Evolutionary conservation across 1,140 invertebrate species (phyloP).

Genomic region (Planococcus citri): DNA sequence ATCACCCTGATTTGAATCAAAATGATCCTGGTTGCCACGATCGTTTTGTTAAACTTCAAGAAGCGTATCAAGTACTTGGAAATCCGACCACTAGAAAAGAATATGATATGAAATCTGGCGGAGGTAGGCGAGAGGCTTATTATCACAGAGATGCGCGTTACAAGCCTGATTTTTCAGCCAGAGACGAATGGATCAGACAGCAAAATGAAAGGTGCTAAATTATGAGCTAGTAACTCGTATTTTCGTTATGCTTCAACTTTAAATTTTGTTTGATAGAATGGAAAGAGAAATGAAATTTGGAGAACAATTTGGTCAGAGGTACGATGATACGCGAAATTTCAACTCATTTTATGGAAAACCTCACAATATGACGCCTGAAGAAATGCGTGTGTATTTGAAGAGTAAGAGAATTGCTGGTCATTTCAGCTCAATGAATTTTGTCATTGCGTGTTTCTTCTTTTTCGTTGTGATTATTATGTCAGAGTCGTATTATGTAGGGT

Average conservation of each 20-base stretch:
- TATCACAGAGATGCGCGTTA: not conserved
- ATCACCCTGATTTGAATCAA: not conserved
- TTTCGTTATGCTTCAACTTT: not conserved
- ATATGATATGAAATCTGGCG: not conserved
- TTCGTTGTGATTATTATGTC: too few species aligned
- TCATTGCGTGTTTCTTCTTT: too few species aligned
- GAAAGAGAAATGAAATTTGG: not conserved
- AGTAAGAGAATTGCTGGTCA: not conserved
- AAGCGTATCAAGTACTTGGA: not conserved
- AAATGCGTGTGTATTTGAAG: not conserved
- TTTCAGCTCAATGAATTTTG: too few species aligned
- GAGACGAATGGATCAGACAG: not conserved
- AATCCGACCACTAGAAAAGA: not conserved
- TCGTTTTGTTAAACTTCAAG: not conserved
- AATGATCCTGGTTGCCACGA: slow-evolving; percentile 1
- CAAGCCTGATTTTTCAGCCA: not conserved
- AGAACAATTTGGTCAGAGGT: not conserved
- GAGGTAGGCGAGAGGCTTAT: not conserved
- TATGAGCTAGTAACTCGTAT: not conserved
- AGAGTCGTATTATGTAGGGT: too few species aligned
- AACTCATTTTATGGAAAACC: not conserved
- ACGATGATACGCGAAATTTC: not conserved
- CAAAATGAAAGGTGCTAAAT: not conserved
- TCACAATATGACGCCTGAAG: not conserved
- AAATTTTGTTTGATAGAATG: not conserved